Conservation (phyloP, 2,888 invertebrate genomes). For the Xanthorhoe spadicearia region DNA sequence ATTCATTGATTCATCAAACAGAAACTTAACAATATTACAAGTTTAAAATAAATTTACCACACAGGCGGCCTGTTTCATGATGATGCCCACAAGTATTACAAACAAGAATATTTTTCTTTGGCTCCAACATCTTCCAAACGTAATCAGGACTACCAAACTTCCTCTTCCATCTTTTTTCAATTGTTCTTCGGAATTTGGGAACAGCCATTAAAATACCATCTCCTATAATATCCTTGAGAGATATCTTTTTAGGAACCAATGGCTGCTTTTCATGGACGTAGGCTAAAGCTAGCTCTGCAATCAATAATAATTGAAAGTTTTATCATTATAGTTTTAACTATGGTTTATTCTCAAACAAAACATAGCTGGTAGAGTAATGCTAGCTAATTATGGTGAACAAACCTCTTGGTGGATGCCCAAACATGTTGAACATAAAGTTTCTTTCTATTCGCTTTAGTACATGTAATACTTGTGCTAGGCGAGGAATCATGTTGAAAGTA, state of each 20-base stretch:
- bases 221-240: constrained; percentile 87
- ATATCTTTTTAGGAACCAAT: constrained; percentile 63
- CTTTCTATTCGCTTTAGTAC: constrained; percentile 64
- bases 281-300: constrained; percentile 70
- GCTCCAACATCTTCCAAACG: constrained; percentile 88
- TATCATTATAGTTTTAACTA: too few species aligned
- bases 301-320: constrained; percentile 5
- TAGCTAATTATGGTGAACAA: not conserved
- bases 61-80: constrained; percentile 91
- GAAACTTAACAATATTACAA: too few species aligned
- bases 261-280: constrained; percentile 58
- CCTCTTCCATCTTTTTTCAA: constrained; percentile 90
- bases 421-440: constrained; percentile 59
- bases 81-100: constrained; percentile 94
- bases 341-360: not conserved
- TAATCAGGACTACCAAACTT: constrained; percentile 89
- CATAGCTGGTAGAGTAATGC: not conserved
- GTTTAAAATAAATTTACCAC: constrained; percentile 85
- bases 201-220: constrained; percentile 93
- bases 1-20: too few species aligned
- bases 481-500: constrained; percentile 58
- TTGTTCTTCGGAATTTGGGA: constrained; percentile 90
- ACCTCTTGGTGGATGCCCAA: constrained; percentile 75
- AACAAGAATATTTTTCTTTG: constrained; percentile 89
- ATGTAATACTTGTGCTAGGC: constrained; percentile 57